Evolutionary conservation across 64 coral and sea anemone genomes (phyloP), one percentile per base, ranked within the genome.

Genomic region (Hydrozoanthus tunicans): DNA sequence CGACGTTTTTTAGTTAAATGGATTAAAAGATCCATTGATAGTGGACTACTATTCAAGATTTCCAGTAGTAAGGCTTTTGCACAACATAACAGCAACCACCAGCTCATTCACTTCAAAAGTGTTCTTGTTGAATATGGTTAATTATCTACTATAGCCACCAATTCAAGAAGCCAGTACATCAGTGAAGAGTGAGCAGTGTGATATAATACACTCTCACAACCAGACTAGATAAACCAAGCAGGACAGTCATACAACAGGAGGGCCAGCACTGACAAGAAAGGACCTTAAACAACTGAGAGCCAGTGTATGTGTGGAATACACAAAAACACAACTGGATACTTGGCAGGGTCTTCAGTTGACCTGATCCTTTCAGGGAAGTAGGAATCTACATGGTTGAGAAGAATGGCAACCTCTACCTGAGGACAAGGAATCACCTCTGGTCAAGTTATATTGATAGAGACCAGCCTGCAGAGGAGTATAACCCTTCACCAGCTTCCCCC

Each of bases 321-420:
- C 62, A 20, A 8, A 77, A 27, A 78, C 10, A 53, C 4, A 78
- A n/a, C 8, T 90, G 72, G 73, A 58, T 78, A 4, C 9, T 9
- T 51, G 73, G 56, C 43, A 53, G 64, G 24, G 20, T 60, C 0
- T 17, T 71, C 14, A 82, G 54, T 15, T 14, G 13, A 80, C 81
- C 84, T 6, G 77, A 90, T 7, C 73, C 86, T 24, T n/a, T 9
- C 5, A 81, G 63, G 9, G 90, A 91, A 73, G 77, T 71, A 7
- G 17, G 86, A 64, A 89, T 68, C 5, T 89, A 89, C 86, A 77
- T 89, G 53, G 63, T 89, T 11, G 86, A 89, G 20, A 89, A n/a
- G 20, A 20, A 89, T 63, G 86, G 73, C 7, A 89, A 58, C 3
- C 70, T 89, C 56, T 89, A 89, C 54, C 86, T 43, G 32, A 43